These are phyloP conservation scores for Noctua pronuba DNA, from an alignment of 2,888 invertebrate species.

Conservation along the genomic window DNA sequence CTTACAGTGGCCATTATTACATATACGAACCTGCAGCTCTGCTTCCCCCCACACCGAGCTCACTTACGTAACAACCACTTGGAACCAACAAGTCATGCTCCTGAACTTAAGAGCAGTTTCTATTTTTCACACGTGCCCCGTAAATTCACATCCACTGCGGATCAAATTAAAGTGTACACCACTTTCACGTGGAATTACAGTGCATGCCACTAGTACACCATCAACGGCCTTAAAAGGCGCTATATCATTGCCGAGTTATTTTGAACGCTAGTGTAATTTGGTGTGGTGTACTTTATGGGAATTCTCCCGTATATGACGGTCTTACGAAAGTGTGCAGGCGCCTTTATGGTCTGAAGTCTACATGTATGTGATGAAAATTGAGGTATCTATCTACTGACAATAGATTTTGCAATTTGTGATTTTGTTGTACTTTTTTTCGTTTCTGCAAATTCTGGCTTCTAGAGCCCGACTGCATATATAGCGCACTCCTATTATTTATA, in stretches of 20 bases:
- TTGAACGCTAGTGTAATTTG: conserved; percentile 73
- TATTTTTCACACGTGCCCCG: conserved; percentile 72
- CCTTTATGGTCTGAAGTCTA: conserved; percentile 39
- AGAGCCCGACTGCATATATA: no score
- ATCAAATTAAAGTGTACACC: conserved; percentile 73
- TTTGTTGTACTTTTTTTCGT: neutral
- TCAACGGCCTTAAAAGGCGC: conserved; percentile 65
- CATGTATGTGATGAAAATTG: conserved; percentile 43
- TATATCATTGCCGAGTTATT: conserved; percentile 73
- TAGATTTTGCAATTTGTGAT: conserved; percentile 16
- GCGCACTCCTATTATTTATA: neutral
- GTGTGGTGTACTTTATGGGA: conserved; percentile 67
- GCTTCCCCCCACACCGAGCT: neutral
- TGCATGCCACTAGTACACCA: conserved; percentile 58
- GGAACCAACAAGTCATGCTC: conserved; percentile 53
- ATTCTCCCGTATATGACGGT: conserved; percentile 64
- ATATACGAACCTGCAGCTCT: neutral
- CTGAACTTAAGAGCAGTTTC: conserved; percentile 65
- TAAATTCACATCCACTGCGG: conserved; percentile 67
- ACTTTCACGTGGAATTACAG: conserved; percentile 71
- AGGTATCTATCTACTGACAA: conserved; percentile 29
- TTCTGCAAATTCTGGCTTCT: neutral
- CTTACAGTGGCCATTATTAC: neutral
- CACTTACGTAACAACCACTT: conserved; percentile 37
- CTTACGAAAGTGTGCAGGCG: conserved; percentile 51